These are phyloP conservation scores for Vombatus ursinus DNA, from an alignment of 2,113 vertebrate species.

Conservation along the genomic window DNA sequence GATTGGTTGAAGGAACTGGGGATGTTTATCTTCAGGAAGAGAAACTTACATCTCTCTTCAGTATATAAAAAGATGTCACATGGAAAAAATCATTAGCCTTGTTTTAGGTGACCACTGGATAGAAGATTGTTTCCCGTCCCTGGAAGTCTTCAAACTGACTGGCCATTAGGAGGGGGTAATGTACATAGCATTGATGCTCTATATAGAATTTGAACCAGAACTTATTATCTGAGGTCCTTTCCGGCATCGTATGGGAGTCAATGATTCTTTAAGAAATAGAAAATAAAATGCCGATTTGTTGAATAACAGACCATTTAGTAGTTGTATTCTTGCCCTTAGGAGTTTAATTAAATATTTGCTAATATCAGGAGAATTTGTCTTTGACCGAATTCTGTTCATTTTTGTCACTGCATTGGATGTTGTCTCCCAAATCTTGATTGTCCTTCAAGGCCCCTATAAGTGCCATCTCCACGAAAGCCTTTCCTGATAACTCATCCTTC, in stretches of 20 bases:
- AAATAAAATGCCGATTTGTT: background rate
- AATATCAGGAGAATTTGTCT: background rate
- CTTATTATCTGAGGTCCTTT: background rate
- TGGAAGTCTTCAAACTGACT: background rate
- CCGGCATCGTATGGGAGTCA: background rate
- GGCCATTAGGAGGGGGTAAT: background rate
- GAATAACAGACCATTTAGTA: background rate
- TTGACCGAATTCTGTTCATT: background rate
- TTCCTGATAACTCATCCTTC: background rate
- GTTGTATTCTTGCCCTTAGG: background rate
- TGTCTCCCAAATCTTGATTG: background rate
- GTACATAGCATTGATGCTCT: background rate
- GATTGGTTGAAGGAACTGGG: background rate
- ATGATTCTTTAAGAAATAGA: background rate
- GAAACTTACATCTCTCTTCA: background rate
- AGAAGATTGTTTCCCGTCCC: background rate
- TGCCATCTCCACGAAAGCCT: background rate
- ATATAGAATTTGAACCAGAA: background rate
- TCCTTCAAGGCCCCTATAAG: background rate
- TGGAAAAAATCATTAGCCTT: background rate
- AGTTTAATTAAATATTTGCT: background rate
- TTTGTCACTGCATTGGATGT: background rate
- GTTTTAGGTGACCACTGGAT: background rate
- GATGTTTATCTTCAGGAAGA: background rate
- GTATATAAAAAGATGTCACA: background rate